These are phyloP conservation scores for Leptinotarsa rubiginosa DNA, from an alignment of 2,888 invertebrate genomes.

Conservation along the genomic window DNA sequence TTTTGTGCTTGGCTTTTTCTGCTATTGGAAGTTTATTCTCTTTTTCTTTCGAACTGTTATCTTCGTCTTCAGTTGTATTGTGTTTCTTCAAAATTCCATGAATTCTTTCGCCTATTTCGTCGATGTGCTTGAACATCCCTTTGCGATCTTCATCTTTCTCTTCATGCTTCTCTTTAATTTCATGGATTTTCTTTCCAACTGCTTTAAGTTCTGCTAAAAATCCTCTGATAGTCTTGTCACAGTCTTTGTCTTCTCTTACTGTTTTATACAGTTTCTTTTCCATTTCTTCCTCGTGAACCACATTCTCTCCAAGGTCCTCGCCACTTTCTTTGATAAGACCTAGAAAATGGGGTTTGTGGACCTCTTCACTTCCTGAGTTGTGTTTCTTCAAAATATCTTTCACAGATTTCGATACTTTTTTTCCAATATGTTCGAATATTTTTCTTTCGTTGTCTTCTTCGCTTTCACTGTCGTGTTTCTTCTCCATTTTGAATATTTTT, in stretches of 20 bases:
- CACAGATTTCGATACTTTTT: not conserved
- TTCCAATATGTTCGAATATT: not conserved
- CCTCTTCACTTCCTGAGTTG: not conserved
- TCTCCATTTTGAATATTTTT: not conserved
- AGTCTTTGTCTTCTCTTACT: not conserved
- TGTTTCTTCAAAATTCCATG: not conserved
- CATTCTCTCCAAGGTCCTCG: not conserved
- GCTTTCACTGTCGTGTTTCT: not conserved
- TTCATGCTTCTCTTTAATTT: not conserved
- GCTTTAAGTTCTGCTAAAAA: not conserved
- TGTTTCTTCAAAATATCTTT: not conserved
- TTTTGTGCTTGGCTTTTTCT: not conserved
- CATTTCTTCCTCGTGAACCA: not conserved
- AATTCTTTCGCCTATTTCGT: not conserved
- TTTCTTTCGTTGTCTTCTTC: not conserved
- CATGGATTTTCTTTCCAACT: not conserved
- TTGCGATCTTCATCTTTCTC: not conserved
- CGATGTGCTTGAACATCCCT: not conserved
- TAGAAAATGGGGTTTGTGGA: not conserved
- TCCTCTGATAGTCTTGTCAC: not conserved
- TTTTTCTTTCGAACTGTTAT: not conserved
- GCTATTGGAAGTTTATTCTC: not conserved
- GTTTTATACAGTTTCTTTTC: not conserved
- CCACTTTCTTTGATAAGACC: not conserved
- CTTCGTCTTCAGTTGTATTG: not conserved